Conservation (phyloP, 2,797 vertebrate genomes). For the Anisognathus igniventris region DNA sequence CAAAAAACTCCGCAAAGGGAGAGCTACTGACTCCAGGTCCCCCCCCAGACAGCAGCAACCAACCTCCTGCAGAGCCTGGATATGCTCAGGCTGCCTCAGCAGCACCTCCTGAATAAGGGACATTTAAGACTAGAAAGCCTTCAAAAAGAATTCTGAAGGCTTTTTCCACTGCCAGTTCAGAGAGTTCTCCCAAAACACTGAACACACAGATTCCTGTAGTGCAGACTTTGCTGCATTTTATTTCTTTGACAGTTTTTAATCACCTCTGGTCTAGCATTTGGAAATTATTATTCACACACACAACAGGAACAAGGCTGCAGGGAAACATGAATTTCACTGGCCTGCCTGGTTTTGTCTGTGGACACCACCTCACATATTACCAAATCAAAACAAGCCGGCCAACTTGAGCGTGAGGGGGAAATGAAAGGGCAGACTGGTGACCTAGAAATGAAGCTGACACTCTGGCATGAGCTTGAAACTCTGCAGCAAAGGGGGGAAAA, state of each 20-base stretch:
- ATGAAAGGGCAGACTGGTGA: constrained; percentile 51
- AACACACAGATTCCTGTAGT: neutral
- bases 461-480: neutral
- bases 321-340: constrained; percentile 31
- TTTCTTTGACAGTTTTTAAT: constrained; percentile 33
- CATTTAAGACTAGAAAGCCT: neutral
- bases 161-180: neutral
- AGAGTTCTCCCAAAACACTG: neutral
- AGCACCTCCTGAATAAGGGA: neutral
- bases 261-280: constrained; percentile 37
- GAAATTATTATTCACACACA: constrained; percentile 46
- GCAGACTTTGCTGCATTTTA: neutral
- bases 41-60: neutral
- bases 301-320: constrained; percentile 27
- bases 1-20: neutral
- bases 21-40: rapidly evolving
- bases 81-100: neutral
- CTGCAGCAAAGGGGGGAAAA: neutral
- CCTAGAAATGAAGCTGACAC: constrained; percentile 49
- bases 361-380: constrained; percentile 42
- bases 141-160: neutral
- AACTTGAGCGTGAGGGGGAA: constrained; percentile 29
- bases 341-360: constrained; percentile 46
- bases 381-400: constrained; percentile 56
- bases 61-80: neutral